Evolutionary conservation across 2,113 vertebrate genomes (phyloP), one percentile per base, ranked within the genome.

Genomic region (Varanus komodoensis): DNA sequence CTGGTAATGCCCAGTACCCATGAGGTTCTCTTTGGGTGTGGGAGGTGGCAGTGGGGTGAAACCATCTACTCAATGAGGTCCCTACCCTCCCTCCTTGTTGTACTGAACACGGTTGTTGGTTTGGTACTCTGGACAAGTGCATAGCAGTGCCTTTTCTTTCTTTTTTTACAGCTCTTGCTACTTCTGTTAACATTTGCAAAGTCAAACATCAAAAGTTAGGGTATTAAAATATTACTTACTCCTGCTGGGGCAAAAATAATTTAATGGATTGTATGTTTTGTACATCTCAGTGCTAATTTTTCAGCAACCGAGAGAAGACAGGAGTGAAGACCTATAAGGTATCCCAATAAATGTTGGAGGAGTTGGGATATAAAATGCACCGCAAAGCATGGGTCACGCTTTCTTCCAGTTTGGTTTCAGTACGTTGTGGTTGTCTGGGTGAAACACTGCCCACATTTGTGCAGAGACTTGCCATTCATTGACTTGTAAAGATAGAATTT

Each of bases 361-460:
- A 94, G 94, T 95, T 93, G 91, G 88, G 73, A 84, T 89, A 44
- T 95, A 75, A 94, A 95, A 93, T 89, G 82, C 29, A 90, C 91
- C 89, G 90, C 92, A 92, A 91, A 95, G 12, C 54, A 57, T 80
- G 91, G 38, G 29, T 86, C 92, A 95, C 95, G 27, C 68, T 93
- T 84, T 90, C 89, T 86, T 54, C 93, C 90, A 48, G 52, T 90
- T 29, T 82, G 91, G 88, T 90, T 91, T 93, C 93, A 94, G 94
- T 94, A 84, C 25, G 93, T 91, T 92, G 89, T 94, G 94, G 54
- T 93, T 95, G 90, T 88, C 61, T 83, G 57, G 34, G 21, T 44
- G 57, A 27, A 21, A 25, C 8, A 64, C 38, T 44, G 38, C 38
- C 38, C 38, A 3, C 38, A 44, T 3, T 44, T 3, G 38, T 44